These are phyloP conservation scores for Drosophila fungiperda DNA, from an alignment of 2,888 invertebrate species.

Conservation along the genomic window DNA sequence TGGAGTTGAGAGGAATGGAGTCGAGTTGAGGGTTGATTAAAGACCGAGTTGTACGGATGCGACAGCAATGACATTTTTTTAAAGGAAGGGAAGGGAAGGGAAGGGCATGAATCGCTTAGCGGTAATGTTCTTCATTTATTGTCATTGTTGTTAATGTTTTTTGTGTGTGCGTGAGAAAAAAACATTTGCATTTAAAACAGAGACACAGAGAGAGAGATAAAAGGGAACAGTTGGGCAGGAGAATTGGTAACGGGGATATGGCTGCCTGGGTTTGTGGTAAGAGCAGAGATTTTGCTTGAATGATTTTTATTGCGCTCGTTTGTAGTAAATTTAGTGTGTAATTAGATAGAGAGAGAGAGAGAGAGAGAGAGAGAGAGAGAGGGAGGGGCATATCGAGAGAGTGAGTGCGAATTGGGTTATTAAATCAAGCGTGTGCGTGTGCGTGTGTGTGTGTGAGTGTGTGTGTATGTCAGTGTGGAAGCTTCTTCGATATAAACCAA, in stretches of 20 bases:
- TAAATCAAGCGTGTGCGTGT: conserved; percentile 17
- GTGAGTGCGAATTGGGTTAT: conserved; percentile 52
- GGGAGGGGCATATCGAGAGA: neutral
- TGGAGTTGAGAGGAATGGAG: neutral
- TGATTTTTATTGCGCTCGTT: conserved; percentile 80
- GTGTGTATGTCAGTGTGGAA: conserved; percentile 6
- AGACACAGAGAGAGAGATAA: neutral
- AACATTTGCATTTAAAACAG: conserved; percentile 74
- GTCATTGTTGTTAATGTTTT: conserved; percentile 74
- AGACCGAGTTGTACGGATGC: conserved; percentile 13
- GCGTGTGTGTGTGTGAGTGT: conserved; percentile 13
- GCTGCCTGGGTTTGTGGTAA: conserved; percentile 50
- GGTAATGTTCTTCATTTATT: conserved; percentile 78
- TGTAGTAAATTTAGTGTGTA: conserved; percentile 80
- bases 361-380: neutral
- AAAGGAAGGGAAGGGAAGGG: neutral
- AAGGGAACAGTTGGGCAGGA: neutral
- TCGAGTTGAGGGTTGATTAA: conserved; percentile 7
- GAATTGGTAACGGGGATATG: neutral
- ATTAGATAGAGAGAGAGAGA: conserved; percentile 50
- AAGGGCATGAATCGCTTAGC: conserved; percentile 64
- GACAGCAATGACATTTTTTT: conserved; percentile 8
- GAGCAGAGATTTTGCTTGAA: conserved; percentile 76
- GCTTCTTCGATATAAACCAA: conserved; percentile 46
- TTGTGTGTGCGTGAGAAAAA: conserved; percentile 72